Evolutionary conservation across 2,888 invertebrate genomes (phyloP).

Genomic region (Ceratothoa steindachneri): DNA sequence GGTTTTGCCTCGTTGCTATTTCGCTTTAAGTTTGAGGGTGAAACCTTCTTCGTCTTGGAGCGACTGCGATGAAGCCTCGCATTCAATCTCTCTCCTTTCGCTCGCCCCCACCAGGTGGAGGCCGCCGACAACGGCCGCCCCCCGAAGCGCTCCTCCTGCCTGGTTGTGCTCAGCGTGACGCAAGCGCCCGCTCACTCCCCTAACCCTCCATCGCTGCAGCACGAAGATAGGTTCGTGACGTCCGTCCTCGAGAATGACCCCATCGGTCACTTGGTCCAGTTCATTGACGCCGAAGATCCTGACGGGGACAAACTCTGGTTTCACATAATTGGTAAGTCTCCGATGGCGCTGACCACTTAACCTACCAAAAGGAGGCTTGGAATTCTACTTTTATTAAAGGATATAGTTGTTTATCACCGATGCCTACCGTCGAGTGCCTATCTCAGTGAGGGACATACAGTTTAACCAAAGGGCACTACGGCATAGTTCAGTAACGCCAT

Average conservation of each 20-base stretch:
- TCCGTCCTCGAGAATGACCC: conserved; percentile 61
- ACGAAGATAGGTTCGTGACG: conserved; percentile 38
- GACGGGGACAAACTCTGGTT: conserved; percentile 87
- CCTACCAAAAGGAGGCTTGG: conserved; percentile 66
- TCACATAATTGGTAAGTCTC: conserved; percentile 64
- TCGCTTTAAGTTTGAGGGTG: too few species aligned
- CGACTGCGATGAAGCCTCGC: too few species aligned
- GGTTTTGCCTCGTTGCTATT: too few species aligned
- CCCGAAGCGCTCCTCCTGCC: conserved; percentile 68
- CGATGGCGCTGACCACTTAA: conserved; percentile 63
- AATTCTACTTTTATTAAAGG: neutral
- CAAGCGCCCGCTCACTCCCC: conserved; percentile 60
- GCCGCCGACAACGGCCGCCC: conserved; percentile 77
- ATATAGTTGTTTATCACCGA: too few species aligned
- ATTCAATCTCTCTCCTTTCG: neutral
- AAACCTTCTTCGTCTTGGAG: too few species aligned
- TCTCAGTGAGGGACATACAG: too few species aligned
- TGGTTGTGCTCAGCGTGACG: conserved; percentile 67
- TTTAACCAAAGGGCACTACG: too few species aligned
- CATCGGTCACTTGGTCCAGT: conserved; percentile 72
- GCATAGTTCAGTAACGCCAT: too few species aligned
- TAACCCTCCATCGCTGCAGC: conserved; percentile 60
- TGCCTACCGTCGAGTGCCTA: too few species aligned
- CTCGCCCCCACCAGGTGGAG: conserved; percentile 65
- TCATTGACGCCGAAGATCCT: conserved; percentile 77